A percentile compares a stretch with the other conserved stretches of the same genome.
phyloP scores from a whole-genome alignment of 2,888 invertebrate genomes.

The Eulithis testata region DNA sequence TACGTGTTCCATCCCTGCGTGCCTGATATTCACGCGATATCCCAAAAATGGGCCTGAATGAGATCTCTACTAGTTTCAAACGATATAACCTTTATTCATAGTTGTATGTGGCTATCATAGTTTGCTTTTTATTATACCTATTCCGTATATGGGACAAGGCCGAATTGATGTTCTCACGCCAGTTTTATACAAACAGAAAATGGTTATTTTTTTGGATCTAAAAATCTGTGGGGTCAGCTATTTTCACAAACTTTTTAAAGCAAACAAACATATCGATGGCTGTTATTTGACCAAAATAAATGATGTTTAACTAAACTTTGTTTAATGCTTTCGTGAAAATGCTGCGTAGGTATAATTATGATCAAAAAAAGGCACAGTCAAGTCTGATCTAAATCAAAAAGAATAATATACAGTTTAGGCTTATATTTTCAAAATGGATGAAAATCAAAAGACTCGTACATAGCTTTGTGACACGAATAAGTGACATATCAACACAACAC shows the following conservation, averaged over 20 bases:
- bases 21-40: slow-evolving; percentile 59
- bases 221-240: background rate
- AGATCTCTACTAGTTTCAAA: slow-evolving; percentile 56
- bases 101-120: slow-evolving; percentile 48
- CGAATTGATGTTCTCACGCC: slow-evolving; percentile 35
- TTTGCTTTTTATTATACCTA: slow-evolving; percentile 37
- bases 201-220: background rate
- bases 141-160: slow-evolving; percentile 26
- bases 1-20: slow-evolving; percentile 54
- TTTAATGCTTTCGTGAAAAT: too few relatives aligned
- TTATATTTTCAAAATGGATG: too few relatives aligned
- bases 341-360: too few relatives aligned
- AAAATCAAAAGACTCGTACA: too few relatives aligned
- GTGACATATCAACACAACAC: slow-evolving; percentile 18
- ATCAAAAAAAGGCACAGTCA: too few relatives aligned
- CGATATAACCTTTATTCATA: slow-evolving; percentile 55
- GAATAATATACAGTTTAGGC: too few relatives aligned
- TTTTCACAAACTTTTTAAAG: too few relatives aligned
- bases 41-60: slow-evolving; percentile 52
- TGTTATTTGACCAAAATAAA: too few relatives aligned
- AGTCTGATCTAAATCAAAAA: too few relatives aligned
- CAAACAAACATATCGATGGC: too few relatives aligned
- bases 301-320: too few relatives aligned
- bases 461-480: background rate
- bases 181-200: slow-evolving; percentile 10